phyloP scores from a whole-genome alignment of 2,888 invertebrate genomes.

The Acanthopleura granulata region DNA sequence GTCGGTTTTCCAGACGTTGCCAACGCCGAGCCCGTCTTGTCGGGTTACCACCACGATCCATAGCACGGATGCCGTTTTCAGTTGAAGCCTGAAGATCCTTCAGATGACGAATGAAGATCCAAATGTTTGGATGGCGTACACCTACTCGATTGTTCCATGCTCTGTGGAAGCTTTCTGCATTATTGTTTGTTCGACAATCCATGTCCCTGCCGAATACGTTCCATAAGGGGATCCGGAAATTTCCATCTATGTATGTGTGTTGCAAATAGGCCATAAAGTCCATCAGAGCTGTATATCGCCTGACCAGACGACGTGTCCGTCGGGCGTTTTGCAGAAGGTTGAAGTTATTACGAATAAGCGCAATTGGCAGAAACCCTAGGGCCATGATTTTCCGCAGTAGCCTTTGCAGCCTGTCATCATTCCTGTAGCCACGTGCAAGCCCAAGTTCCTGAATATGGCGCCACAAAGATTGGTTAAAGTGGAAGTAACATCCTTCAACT shows the following conservation, averaged over 20 bases:
- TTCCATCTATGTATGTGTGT: constrained; percentile 18
- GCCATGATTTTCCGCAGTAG: constrained; percentile 18
- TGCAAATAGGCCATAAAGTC: constrained; percentile 4
- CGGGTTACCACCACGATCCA: too few relatives aligned
- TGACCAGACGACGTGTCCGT: neutral
- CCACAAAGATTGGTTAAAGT: constrained; percentile 19
- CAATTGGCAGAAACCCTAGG: constrained; percentile 12
- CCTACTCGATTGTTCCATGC: neutral
- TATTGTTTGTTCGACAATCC: constrained; percentile 16
- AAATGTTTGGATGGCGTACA: constrained; percentile 9
- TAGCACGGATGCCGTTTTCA: neutral
- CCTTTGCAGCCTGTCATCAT: neutral
- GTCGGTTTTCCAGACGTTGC: too few relatives aligned
- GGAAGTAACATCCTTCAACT: constrained; percentile 15
- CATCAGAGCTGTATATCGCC: constrained; percentile 1
- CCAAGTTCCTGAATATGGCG: constrained; percentile 7
- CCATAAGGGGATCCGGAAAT: constrained; percentile 5
- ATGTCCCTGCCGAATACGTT: constrained; percentile 21
- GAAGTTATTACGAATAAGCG: constrained; percentile 5
- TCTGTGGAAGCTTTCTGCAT: constrained; percentile 13
- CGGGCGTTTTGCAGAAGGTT: neutral
- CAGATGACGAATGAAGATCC: constrained; percentile 17
- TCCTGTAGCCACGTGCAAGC: neutral
- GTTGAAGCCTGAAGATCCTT: constrained; percentile 1
- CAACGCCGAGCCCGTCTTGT: too few relatives aligned